Evolutionary conservation across 2,888 invertebrate species (phyloP), one percentile per base, ranked within the genome.

Genomic region (Matsumyia berberina): DNA sequence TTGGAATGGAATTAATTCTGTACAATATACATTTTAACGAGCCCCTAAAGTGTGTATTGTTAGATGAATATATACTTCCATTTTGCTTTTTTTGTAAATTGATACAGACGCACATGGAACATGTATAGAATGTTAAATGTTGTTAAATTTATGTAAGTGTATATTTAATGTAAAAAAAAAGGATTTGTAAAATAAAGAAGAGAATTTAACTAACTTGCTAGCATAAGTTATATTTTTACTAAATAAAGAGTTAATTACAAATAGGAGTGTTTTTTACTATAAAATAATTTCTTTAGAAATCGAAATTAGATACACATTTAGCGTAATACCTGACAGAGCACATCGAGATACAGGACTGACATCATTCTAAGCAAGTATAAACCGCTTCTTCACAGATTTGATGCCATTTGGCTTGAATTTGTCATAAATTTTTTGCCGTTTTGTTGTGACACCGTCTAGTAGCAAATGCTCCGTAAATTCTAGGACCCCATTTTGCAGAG

Each of bases 31-130:
- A 74, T 78, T 83, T 83, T 83, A 9, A 58, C 0, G 83, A 83
- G 83, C 83, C 83, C 83, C 83, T 57, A 83, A 83, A 83, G 69
- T 83, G 83, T 78, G 29, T 78, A 74, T 83, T 83, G 62, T 62
- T 35, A 31, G 7, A 49, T 12, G 33, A 39, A n/a, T n/a, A 64
- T n/a, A 64, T 58, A 12, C 9, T 29, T 24, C 4, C 5, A 15
- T 37, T 49, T 60, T 67, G 7, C 9, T 29, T 12, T 15, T n/a
- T 33, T 57, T 49, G 37, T 57, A 57, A 58, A 29, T 24, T 24
- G 24, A 24, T 24, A 12, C 44, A 29, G 31, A 9, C 24, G 37
- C 31, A 49, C 35, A 35, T 12, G 5, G 4, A 4, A 4, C 24
- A 12, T 8, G 35, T 19, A 64, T 49, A 62, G 19, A 33, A 35